Evolutionary conservation across 2,888 invertebrate genomes (phyloP).

Genomic region (Pandemis heparana): DNA sequence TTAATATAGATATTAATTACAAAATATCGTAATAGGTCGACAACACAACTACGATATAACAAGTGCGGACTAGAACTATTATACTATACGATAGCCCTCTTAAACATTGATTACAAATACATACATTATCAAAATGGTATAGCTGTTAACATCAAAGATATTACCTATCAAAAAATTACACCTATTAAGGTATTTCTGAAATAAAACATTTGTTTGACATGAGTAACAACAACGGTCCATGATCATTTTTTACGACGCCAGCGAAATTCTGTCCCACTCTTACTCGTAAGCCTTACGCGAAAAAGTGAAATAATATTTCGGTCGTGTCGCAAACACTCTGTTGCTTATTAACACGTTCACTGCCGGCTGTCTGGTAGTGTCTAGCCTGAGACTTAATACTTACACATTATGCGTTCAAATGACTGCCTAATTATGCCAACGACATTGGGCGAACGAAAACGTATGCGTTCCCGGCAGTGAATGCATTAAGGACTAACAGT

Average conservation of each 20-base stretch:
- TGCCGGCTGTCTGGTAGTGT: too few species aligned
- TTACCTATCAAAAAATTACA: background rate
- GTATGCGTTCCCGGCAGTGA: too few species aligned
- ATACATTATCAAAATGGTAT: conserved; percentile 18
- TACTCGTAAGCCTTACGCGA: background rate
- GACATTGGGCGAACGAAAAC: too few species aligned
- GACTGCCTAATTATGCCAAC: too few species aligned
- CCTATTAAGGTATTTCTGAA: background rate
- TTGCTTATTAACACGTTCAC: background rate
- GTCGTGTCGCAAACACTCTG: background rate
- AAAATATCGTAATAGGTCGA: conserved; percentile 26
- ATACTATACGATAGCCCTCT: conserved; percentile 34
- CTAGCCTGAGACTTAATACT: too few species aligned
- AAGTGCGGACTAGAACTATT: conserved; percentile 41
- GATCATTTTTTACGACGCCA: background rate
- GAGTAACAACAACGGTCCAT: background rate
- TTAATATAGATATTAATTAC: conserved; percentile 14
- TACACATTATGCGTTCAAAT: too few species aligned
- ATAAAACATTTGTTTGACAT: background rate
- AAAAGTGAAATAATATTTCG: background rate
- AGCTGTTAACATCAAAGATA: background rate
- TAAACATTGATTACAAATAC: conserved; percentile 39
- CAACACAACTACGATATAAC: conserved; percentile 38
- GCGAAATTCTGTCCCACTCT: background rate
- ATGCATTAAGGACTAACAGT: background rate